Conservation (phyloP, 1,140 invertebrate species). For the Diabrotica virgifera region DNA sequence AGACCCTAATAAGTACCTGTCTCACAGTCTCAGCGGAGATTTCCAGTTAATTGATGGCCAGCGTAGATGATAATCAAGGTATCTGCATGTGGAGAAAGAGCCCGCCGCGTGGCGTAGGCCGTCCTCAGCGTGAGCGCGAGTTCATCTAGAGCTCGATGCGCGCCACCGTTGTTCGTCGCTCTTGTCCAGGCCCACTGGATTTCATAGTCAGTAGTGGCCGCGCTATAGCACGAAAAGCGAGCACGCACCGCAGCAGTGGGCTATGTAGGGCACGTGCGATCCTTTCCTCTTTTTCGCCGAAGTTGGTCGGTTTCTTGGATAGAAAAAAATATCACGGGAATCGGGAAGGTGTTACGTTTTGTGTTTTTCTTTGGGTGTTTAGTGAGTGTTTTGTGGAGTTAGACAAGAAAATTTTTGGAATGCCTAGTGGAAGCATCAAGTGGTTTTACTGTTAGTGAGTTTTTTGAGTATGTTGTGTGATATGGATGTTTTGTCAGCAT, state of each 20-base stretch:
- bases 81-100: constrained; percentile 11
- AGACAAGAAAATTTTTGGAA: neutral
- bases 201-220: constrained; percentile 14
- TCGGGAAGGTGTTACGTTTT: neutral
- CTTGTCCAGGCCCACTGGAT: constrained; percentile 15
- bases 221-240: constrained; percentile 7
- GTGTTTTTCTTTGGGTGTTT: neutral
- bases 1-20: too few species aligned
- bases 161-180: constrained; percentile 8
- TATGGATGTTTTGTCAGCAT: neutral
- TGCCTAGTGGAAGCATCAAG: constrained; percentile 1
- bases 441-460: neutral
- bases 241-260: neutral
- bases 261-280: constrained; percentile 10
- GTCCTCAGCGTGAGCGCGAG: constrained; percentile 4
- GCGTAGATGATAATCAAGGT: constrained; percentile 8
- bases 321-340: neutral
- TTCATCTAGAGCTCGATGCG: constrained; percentile 2
- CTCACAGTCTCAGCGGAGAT: too few species aligned
- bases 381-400: neutral
- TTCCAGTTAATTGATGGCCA: constrained; percentile 8
- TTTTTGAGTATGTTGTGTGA: neutral
- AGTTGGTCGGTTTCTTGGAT: neutral
- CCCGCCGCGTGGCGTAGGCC: neutral
- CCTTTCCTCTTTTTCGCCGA: neutral